Conservation (phyloP, 2,797 vertebrate genomes). For the Siniperca scherzeri region DNA sequence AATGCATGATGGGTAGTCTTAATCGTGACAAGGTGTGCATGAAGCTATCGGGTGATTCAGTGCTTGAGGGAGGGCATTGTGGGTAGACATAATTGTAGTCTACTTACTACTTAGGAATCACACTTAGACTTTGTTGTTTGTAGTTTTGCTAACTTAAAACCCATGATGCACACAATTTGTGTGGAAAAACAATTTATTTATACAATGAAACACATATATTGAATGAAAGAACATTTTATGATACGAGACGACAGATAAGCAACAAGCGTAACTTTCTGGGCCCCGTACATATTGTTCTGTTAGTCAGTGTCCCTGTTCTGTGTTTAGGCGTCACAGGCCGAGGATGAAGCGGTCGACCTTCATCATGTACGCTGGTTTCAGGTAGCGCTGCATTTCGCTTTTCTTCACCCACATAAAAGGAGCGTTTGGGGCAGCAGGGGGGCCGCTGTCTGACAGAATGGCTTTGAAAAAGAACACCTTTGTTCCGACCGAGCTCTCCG, state of each 20-base stretch:
- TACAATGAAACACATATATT: slow-evolving; percentile 29
- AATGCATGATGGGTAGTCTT: not conserved
- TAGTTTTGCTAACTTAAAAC: not conserved
- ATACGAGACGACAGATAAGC: slow-evolving; percentile 27
- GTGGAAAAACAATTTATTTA: slow-evolving; percentile 58
- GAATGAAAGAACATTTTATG: slow-evolving; percentile 11
- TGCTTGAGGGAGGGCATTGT: not conserved
- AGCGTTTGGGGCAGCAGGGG: slow-evolving; percentile 56
- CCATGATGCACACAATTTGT: not conserved
- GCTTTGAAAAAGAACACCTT: slow-evolving; percentile 99
- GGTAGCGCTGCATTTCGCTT: slow-evolving; percentile 90
- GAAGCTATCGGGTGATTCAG: not conserved
- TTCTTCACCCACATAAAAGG: slow-evolving; percentile 90
- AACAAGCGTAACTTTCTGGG: slow-evolving; percentile 18
- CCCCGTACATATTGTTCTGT: slow-evolving; percentile 17
- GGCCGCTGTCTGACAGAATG: slow-evolving; percentile 81
- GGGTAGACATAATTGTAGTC: not conserved
- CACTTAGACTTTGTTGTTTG: not conserved
- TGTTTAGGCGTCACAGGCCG: slow-evolving; percentile 78
- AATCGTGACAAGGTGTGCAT: too few relatives aligned
- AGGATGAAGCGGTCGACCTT: slow-evolving; percentile 90
- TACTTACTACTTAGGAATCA: not conserved
- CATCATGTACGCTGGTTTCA: slow-evolving; percentile 90
- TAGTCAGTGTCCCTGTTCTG: slow-evolving; percentile 26
- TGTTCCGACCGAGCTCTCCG: slow-evolving; percentile 85